A percentile compares a stretch with the other conserved stretches of the same genome.
phyloP scores from a whole-genome alignment of 1,140 invertebrate genomes.

The Potamilus streckersoni region DNA sequence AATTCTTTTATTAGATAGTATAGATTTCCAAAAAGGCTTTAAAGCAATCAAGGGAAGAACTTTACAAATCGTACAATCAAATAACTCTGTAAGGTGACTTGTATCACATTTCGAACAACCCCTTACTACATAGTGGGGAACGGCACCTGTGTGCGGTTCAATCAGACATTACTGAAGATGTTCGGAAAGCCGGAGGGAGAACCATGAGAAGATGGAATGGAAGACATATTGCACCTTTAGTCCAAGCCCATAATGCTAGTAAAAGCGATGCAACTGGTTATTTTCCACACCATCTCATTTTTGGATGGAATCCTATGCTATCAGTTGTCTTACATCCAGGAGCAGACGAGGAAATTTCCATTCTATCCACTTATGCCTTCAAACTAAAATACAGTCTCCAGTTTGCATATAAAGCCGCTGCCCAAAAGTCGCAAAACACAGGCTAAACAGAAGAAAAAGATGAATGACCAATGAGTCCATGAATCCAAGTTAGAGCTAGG shows the following conservation, averaged over 20 bases:
- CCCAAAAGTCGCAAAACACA: neutral
- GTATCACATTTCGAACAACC: conserved; percentile 29
- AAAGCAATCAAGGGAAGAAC: conserved; percentile 24
- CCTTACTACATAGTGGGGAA: conserved; percentile 30
- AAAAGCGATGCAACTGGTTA: conserved; percentile 5
- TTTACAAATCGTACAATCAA: conserved; percentile 29
- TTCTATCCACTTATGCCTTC: neutral
- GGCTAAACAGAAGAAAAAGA: neutral
- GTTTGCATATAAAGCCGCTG: conserved; percentile 4
- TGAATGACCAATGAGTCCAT: neutral
- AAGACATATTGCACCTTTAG: conserved; percentile 4
- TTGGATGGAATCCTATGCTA: conserved; percentile 16
- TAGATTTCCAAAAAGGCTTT: conserved; percentile 18
- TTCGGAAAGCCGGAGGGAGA: neutral
- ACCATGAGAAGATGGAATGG: conserved; percentile 5
- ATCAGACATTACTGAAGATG: conserved; percentile 8
- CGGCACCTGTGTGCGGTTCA: conserved; percentile 1
- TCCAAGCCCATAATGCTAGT: conserved; percentile 9
- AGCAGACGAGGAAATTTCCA: neutral
- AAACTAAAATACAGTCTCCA: neutral
- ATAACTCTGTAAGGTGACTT: conserved; percentile 25
- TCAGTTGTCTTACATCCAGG: no score
- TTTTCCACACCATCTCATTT: conserved; percentile 13
- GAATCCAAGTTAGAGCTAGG: neutral
- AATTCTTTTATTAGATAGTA: neutral